These are phyloP conservation scores for Hoplias malabaricus DNA, from an alignment of 2,113 vertebrate species.

Conservation along the genomic window DNA sequence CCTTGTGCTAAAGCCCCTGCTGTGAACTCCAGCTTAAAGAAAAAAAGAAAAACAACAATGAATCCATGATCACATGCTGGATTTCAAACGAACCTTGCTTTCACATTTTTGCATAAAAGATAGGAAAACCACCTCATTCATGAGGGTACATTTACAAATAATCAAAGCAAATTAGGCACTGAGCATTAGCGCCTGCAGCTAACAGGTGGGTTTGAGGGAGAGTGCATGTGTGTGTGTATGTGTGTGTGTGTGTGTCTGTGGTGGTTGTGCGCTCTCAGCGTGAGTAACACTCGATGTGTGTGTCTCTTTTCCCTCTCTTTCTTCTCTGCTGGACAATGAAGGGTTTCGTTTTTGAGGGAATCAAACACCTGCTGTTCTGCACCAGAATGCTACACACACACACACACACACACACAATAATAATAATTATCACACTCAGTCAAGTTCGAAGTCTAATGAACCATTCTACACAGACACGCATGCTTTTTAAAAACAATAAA, in stretches of 20 bases:
- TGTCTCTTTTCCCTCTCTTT: background rate
- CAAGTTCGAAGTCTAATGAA: background rate
- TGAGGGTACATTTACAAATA: background rate
- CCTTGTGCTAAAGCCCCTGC: background rate
- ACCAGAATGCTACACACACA: background rate
- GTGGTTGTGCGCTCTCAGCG: background rate
- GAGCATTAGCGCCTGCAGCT: slow-evolving; percentile 11
- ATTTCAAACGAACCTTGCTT: background rate
- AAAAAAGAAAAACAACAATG: background rate
- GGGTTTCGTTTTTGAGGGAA: slow-evolving; percentile 10
- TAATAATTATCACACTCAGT: background rate
- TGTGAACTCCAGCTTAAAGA: background rate
- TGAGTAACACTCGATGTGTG: background rate
- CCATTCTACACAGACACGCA: background rate
- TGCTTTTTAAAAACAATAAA: background rate
- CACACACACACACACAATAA: background rate
- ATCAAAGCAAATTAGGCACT: slow-evolving; percentile 16
- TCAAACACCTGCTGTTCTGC: slow-evolving; percentile 26
- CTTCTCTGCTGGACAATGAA: background rate
- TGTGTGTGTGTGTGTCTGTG: slow-evolving; percentile 1
- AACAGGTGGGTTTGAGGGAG: slow-evolving; percentile 2
- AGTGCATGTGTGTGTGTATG: background rate
- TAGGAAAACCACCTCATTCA: background rate
- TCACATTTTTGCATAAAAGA: background rate
- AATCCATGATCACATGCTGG: background rate